Evolutionary conservation across 2,888 invertebrate species (phyloP), one percentile per base, ranked within the genome.

Genomic region (Campoletis raptor): DNA sequence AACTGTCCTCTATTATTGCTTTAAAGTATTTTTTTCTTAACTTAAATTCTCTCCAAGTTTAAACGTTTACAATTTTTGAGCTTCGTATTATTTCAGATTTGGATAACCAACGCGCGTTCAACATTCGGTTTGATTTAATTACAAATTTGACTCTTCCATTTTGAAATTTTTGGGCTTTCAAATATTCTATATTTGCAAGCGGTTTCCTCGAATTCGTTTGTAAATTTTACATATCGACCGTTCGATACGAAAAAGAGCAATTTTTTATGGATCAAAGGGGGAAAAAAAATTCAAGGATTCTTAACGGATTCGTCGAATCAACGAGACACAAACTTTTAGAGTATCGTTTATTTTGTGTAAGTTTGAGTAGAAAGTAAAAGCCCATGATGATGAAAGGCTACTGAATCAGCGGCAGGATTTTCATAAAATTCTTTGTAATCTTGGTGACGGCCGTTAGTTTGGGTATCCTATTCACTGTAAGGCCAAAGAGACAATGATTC

Each of bases 311-410:
- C 90, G 88, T 91, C 89, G 72, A 37, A 88, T 90, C 72, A 91
- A 88, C 84, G 67, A 82, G 72, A 85, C 72, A 61, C 54, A 87
- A 74, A 79, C 36, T 24, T 87, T 85, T 61, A 48, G 83, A 73
- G 82, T 88, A 81, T 73, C 61, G 40, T 57, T 70, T 5, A 12
- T 79, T 52, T 42, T 61, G 45, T 67, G 21, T 80, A 69, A 66
- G 64, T 80, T 85, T 45, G 30, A 30, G 18, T 36, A 61, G 61
- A 61, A 77, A 70, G 57, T 30, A 74, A 80, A 85, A 90, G 94
- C 93, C 94, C 90, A 90, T 94, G 94, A 94, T 94, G 94, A 94
- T 93, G 82, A 85, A 91, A 92, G 93, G 94, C 93, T 91, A 92
- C 92, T 88, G 92, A 93, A 89, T 88, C 88, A 90, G 92, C 91